Conservation (phyloP, 92 coral and sea anemone genomes). For the Plumapathes pennacea region DNA sequence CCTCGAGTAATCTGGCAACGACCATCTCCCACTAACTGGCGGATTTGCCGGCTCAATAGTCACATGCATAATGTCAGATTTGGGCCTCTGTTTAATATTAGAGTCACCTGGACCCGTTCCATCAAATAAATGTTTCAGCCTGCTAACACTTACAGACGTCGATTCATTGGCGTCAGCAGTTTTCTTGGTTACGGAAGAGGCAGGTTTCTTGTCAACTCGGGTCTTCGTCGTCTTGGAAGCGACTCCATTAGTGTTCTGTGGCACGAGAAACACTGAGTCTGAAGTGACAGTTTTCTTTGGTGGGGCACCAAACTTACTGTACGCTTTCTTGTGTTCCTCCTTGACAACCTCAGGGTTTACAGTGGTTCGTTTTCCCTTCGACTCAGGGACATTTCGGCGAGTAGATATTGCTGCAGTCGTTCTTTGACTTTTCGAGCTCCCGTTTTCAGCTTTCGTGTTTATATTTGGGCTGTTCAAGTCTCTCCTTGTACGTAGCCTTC, state of each 20-base stretch:
- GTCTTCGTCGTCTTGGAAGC: constrained; percentile 13
- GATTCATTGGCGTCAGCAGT: constrained; percentile 13
- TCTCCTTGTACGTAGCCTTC: constrained; percentile 45
- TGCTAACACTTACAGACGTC: constrained; percentile 69
- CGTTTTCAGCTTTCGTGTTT: constrained; percentile 34
- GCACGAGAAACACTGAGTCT: constrained; percentile 17
- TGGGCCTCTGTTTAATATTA: constrained; percentile 38
- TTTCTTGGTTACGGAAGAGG: constrained; percentile 8
- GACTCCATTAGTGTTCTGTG: constrained; percentile 9
- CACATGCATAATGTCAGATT: not conserved
- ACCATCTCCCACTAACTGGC: constrained; percentile 53
- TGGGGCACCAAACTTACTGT: constrained; percentile 49
- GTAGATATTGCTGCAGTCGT: constrained; percentile 3
- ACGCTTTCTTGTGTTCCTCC: constrained; percentile 12
- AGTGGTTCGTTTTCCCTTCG: constrained; percentile 41
- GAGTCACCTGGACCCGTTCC: constrained; percentile 66
- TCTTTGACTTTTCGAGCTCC: constrained; percentile 24
- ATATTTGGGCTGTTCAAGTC: constrained; percentile 25
- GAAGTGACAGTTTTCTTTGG: constrained; percentile 59
- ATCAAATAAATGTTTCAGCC: constrained; percentile 76
- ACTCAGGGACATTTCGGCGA: constrained; percentile 46
- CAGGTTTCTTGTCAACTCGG: constrained; percentile 33
- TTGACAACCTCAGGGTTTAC: constrained; percentile 34
- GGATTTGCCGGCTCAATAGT: not conserved
- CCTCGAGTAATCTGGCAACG: constrained; percentile 79